Evolutionary conservation across 92 coral and sea anemone genomes (phyloP).

Genomic region (Actinostola sp.): DNA sequence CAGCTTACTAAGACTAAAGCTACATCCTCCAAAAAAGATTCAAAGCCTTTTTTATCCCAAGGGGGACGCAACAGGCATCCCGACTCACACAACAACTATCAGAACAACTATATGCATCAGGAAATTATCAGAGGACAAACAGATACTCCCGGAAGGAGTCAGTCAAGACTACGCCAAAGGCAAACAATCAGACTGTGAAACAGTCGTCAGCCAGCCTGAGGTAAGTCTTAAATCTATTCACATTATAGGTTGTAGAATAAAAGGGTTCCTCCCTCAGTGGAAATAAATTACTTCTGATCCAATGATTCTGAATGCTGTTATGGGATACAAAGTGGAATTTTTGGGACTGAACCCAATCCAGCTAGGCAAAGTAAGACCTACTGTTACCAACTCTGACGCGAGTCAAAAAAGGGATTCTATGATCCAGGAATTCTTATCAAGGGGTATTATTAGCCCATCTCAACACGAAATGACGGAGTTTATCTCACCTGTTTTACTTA

Average conservation of each 20-base stretch:
- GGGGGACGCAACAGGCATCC: conserved; percentile 36
- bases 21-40: not conserved
- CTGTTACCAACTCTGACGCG: not conserved
- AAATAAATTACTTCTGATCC: too few relatives aligned
- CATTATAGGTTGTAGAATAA: not conserved
- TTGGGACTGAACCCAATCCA: too few relatives aligned
- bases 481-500: too few relatives aligned
- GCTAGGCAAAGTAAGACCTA: conserved; percentile 33
- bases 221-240: conserved; percentile 38
- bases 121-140: conserved; percentile 45
- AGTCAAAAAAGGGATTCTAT: too few relatives aligned
- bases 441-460: too few relatives aligned
- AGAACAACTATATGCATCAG: conserved; percentile 38
- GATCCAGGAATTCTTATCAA: too few relatives aligned
- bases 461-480: too few relatives aligned
- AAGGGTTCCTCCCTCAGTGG: too few relatives aligned
- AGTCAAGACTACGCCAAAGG: too few relatives aligned
- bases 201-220: conserved; percentile 1
- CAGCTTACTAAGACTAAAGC: conserved; percentile 21
- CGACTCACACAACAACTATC: conserved; percentile 36
- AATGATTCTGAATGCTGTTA: too few relatives aligned
- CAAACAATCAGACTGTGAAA: too few relatives aligned
- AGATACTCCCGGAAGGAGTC: conserved; percentile 7
- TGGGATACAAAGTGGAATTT: too few relatives aligned
- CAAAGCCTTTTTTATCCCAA: not conserved